Percentiles rank a stretch among this genome's conserved stretches.
Evolutionary conservation across 2,888 invertebrate genomes (phyloP).

Genomic region (Acrobasis suavella): DNA sequence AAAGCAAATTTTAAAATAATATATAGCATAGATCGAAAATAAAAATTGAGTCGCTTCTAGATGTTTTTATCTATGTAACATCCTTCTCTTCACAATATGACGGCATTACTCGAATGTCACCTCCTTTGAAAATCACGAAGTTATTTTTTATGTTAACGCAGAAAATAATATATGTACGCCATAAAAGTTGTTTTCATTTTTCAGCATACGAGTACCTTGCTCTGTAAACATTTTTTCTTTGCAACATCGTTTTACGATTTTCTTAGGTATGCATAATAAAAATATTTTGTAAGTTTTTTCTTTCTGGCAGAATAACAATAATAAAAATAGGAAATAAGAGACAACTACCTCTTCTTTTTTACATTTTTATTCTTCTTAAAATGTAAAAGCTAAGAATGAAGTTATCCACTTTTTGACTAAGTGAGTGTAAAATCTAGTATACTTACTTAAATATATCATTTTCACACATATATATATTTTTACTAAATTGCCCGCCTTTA

Average conservation of each 20-base stretch:
- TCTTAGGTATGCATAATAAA: neutral
- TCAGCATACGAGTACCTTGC: neutral
- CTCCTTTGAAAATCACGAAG: slow-evolving; percentile 19
- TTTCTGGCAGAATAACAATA: no score
- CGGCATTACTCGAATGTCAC: slow-evolving; percentile 14
- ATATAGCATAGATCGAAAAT: neutral
- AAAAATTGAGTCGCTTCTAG: neutral
- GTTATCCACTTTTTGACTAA: no score
- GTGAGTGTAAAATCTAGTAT: no score
- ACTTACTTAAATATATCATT: no score
- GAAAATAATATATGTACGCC: slow-evolving; percentile 6
- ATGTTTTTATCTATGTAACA: neutral
- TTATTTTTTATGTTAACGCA: slow-evolving; percentile 16
- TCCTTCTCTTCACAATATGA: slow-evolving; percentile 10
- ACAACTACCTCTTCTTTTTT: no score
- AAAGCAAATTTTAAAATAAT: no score
- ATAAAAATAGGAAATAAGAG: no score
- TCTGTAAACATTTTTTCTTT: neutral
- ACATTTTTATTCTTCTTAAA: no score
- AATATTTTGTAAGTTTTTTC: no score
- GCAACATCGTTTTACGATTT: neutral
- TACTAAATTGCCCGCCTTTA: no score
- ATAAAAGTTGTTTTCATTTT: slow-evolving; percentile 4
- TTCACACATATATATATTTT: no score
- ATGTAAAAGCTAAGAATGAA: no score